phyloP scores from a whole-genome alignment of 2,888 invertebrate species.

The Siphonodentalium dalli region DNA sequence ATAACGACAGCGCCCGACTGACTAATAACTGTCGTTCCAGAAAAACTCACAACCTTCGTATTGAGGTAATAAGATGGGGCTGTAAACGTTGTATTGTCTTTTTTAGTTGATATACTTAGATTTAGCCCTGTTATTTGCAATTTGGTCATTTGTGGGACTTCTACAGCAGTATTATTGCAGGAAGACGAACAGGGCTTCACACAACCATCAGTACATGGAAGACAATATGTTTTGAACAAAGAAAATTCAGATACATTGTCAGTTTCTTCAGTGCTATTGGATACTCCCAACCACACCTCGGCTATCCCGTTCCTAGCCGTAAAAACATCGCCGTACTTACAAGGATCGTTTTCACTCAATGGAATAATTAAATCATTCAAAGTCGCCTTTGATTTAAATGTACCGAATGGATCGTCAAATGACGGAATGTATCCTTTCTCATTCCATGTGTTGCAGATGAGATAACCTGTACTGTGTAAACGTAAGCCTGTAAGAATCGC shows the following conservation, averaged over 20 bases:
- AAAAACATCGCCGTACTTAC: slow-evolving; percentile 30
- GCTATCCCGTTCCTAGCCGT: slow-evolving; percentile 29
- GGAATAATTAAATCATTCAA: slow-evolving; percentile 27
- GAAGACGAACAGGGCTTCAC: slow-evolving; percentile 21
- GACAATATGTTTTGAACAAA: slow-evolving; percentile 27
- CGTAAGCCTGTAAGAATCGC: slow-evolving; percentile 5
- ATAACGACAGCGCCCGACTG: slow-evolving; percentile 36
- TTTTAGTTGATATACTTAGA: slow-evolving; percentile 3
- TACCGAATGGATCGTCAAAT: slow-evolving; percentile 30
- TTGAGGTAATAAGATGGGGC: slow-evolving; percentile 35
- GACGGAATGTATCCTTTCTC: slow-evolving; percentile 31
- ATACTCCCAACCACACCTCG: slow-evolving; percentile 36
- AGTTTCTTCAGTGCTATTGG: slow-evolving; percentile 23
- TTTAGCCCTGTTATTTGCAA: slow-evolving; percentile 11
- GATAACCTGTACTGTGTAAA: slow-evolving; percentile 3
- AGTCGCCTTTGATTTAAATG: slow-evolving; percentile 31
- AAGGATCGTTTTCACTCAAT: slow-evolving; percentile 20
- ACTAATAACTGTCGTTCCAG: slow-evolving; percentile 30
- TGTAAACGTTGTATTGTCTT: too few relatives aligned
- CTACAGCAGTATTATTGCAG: slow-evolving; percentile 10
- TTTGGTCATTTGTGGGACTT: slow-evolving; percentile 22
- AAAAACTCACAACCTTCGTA: slow-evolving; percentile 35
- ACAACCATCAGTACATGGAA: slow-evolving; percentile 29
- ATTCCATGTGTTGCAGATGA: slow-evolving; percentile 27
- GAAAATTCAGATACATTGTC: slow-evolving; percentile 27